These are phyloP conservation scores for Lordiphosa fenestrarum DNA, from an alignment of 2,888 invertebrate genomes.

Conservation along the genomic window DNA sequence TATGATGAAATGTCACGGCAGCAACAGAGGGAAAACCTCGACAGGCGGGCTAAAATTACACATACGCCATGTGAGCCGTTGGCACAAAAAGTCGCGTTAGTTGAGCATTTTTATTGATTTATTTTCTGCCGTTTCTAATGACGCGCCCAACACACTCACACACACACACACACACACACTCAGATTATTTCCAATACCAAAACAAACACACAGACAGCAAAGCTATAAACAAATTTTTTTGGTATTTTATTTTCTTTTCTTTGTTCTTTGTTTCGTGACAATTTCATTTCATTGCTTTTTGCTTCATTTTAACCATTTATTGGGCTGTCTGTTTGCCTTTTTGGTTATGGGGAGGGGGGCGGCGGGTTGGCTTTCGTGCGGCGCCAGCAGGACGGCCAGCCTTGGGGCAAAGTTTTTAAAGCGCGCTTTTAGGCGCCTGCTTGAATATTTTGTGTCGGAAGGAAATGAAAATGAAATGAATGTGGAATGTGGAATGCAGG, in stretches of 20 bases:
- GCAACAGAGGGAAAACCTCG: neutral
- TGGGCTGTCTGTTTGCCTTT: slow-evolving; percentile 56
- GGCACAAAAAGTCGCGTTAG: slow-evolving; percentile 45
- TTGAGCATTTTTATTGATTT: slow-evolving; percentile 67
- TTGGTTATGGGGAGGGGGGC: slow-evolving; percentile 17
- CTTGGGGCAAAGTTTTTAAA: slow-evolving; percentile 61
- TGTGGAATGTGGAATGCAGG: slow-evolving; percentile 13
- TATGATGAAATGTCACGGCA: slow-evolving; percentile 20
- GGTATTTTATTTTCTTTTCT: slow-evolving; percentile 14
- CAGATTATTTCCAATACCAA: slow-evolving; percentile 39
- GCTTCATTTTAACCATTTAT: slow-evolving; percentile 72
- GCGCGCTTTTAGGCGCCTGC: slow-evolving; percentile 44
- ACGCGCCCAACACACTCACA: slow-evolving; percentile 45
- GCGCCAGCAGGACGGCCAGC: slow-evolving; percentile 70
- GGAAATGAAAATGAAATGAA: neutral
- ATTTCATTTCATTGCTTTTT: slow-evolving; percentile 71
- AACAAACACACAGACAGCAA: slow-evolving; percentile 16
- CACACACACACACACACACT: slow-evolving; percentile 30
- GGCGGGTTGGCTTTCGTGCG: slow-evolving; percentile 62
- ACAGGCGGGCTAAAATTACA: slow-evolving; percentile 44
- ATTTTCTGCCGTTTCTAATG: slow-evolving; percentile 65
- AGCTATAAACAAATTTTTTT: slow-evolving; percentile 65
- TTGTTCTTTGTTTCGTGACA: slow-evolving; percentile 57
- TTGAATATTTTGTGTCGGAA: slow-evolving; percentile 16
- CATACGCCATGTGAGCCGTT: slow-evolving; percentile 55